Evolutionary conservation across 1,140 invertebrate genomes (phyloP).

Genomic region (Ylistrum balloti): DNA sequence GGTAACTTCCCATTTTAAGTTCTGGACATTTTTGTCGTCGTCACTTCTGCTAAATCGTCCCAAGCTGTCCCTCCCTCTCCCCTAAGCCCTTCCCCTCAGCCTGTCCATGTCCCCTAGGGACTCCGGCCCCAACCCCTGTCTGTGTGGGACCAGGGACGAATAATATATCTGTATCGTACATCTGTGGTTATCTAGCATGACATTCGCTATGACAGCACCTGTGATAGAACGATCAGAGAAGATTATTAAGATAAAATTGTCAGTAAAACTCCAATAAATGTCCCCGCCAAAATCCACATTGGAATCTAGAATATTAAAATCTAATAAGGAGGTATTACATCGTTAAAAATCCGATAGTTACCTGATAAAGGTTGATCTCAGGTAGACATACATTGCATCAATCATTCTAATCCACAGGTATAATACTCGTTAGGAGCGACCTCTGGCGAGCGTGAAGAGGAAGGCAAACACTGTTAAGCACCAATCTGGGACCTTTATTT

Average conservation of each 20-base stretch:
- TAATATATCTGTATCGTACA: no score
- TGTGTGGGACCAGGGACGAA: background rate
- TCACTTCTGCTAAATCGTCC: no score
- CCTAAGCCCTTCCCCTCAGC: no score
- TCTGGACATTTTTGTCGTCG: no score
- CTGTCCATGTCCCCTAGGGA: no score
- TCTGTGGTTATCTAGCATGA: no score
- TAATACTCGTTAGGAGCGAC: background rate
- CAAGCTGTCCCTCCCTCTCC: no score
- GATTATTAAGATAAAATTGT: background rate
- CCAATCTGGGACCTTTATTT: background rate
- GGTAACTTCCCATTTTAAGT: no score
- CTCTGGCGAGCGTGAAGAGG: background rate
- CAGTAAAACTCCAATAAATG: background rate
- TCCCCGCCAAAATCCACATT: background rate
- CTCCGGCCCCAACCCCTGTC: background rate
- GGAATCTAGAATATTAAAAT: conserved; percentile 40
- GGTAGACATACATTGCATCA: background rate
- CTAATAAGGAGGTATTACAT: background rate
- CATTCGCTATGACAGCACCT: no score
- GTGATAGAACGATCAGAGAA: background rate
- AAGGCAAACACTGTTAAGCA: background rate
- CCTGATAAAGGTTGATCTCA: background rate
- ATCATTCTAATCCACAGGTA: background rate
- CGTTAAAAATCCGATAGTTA: background rate